Base-by-base conservation (phyloP, 2,888 invertebrate species). In the Coelopa pilipes region DNA sequence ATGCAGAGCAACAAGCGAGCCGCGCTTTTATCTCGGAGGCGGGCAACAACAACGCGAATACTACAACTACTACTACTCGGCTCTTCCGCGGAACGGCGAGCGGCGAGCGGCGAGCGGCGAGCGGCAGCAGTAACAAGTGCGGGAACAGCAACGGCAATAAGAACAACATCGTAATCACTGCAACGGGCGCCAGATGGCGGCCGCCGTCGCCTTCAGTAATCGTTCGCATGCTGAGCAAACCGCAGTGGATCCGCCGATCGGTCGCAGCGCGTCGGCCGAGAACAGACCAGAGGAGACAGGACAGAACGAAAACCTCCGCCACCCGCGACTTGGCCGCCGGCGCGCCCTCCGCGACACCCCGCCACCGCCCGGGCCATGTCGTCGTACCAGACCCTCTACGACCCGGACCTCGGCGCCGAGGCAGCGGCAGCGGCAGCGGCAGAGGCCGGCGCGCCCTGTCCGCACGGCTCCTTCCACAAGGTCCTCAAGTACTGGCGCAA, bases 401-500 rank as follows among this genome's bases (percentile, higher is more conserved):
- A 82, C 73, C 74, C 75, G 17, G 69, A 72, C 69, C 76, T 76
- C 50, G 75, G 75, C 34, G 34, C 34, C 34, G 34, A 34, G 34
- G 34, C 34, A n/a, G n/a, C n/a, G n/a, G n/a, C 21, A 45, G n/a
- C 49, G 66, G 73, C 5, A 59, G 47, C 19, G 57, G 66, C 62
- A 49, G 62, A 15, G 71, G 72, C 19, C n/a, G 21, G 55, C 21
- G 59, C 70, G 11, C 67, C 57, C 0, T 19, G 75, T 24, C 74
- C 76, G 19, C 75, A 75, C 66, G 78, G 78, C 10, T 70, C 81
- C 0, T 75, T 84, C 49, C 82, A 84, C 77, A 82, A 82, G 21
- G 81, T 84, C 77, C 76, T 84, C 24, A 84, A 84, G 71, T 84
- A 84, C 69, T 84, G 84, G 84, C 83, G 84, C 1, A 84, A 84